Base-by-base conservation (phyloP, 2,888 invertebrate species). In the Diplolepis rosae region DNA sequence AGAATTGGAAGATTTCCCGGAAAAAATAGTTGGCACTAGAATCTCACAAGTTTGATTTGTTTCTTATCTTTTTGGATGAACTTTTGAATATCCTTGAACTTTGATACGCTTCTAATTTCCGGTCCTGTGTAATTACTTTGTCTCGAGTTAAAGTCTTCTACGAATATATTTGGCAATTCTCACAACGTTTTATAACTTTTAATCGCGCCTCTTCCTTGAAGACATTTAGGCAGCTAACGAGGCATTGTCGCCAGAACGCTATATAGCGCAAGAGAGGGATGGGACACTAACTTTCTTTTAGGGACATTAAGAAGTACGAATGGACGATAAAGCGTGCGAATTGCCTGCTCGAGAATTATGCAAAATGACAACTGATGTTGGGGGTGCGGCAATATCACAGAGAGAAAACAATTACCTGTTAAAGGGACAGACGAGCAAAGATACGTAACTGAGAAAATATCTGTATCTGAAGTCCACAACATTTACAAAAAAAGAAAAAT, bases 221-320 rank as follows among this genome's bases (percentile, higher is more conserved):
- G 69, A 75, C 78, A 79, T 83, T 80, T 61, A 61, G 80, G 76
- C 80, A 78, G 74, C 84, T 87, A 87, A 87, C 85, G 87, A 87
- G 83, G 80, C 82, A 86, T 87, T 85, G 85, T 86, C 84, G 80
- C 72, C 70, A 74, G 70, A 68, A 73, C 73, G 66, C 48, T 39
- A 68, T 69, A 52, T 68, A 50, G 45, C 54, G 66, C 52, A 61
- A 51, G 39, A 61, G 61, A 35, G 61, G 42, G 56, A 39, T 67
- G 67, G 22, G 54, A 51, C 54, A 56, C 69, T 70, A 70, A 79
- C 81, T 78, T 61, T 61, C 78, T 80, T 80, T 80, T 74, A 76
- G 74, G 54, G 77, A 77, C 82, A 80, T 83, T 83, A 83, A 79
- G 77, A 70, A 81, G 76, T 79, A 80, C 80, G 79, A 79, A 80